These are phyloP conservation scores for Eupleurogrammus muticus DNA, from an alignment of 2,797 vertebrate genomes.

Conservation along the genomic window DNA sequence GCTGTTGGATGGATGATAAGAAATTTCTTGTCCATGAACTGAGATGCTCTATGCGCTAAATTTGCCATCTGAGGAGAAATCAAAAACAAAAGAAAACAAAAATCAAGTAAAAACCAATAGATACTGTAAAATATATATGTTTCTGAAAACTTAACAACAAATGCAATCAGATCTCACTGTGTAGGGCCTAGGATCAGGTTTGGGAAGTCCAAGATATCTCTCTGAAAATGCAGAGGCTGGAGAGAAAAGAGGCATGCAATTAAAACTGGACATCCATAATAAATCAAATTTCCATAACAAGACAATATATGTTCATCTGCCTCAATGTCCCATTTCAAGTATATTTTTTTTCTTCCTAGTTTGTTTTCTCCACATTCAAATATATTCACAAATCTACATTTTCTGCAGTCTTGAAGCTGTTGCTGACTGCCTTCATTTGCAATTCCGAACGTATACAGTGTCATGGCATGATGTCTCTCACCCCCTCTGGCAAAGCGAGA, in stretches of 20 bases:
- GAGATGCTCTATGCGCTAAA: conserved; percentile 88
- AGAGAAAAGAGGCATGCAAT: conserved; percentile 34
- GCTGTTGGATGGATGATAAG: conserved; percentile 96
- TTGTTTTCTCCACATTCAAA: conserved; percentile 29
- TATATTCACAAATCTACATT: conserved; percentile 46
- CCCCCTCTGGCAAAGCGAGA: conserved; percentile 42
- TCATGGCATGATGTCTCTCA: conserved; percentile 30
- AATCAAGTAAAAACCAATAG: not conserved
- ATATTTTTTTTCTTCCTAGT: not conserved
- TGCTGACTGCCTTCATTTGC: conserved; percentile 52
- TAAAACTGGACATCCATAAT: not conserved
- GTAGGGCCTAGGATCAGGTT: conserved; percentile 91
- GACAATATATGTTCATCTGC: not conserved
- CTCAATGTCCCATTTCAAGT: not conserved
- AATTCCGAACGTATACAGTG: conserved; percentile 40
- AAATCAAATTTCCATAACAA: not conserved
- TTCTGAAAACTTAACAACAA: not conserved
- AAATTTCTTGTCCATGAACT: conserved; percentile 92
- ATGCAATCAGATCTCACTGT: conserved; percentile 79
- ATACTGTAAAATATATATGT: not conserved
- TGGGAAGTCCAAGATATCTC: conserved; percentile 92
- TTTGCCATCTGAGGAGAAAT: conserved; percentile 86
- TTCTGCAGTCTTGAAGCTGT: conserved; percentile 22
- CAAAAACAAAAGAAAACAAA: no score
- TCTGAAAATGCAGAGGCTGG: conserved; percentile 97